Conservation (phyloP, 2,797 vertebrate species). For the Odontamblyopus rebecca region DNA sequence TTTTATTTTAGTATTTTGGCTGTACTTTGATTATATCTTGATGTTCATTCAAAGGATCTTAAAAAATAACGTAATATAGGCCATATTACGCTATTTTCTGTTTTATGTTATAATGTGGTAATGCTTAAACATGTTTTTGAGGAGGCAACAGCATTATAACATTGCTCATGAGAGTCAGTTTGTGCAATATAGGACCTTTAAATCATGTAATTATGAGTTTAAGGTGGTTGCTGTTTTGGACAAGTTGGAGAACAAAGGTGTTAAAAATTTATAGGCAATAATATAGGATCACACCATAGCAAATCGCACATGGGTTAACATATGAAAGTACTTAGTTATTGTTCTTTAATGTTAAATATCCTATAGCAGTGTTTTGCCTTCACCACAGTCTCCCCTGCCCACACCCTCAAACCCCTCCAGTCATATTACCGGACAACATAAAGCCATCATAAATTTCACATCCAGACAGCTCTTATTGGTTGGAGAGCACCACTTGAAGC, state of each 20-base stretch:
- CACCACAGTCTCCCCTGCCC: constrained; percentile 16
- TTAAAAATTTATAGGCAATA: not conserved
- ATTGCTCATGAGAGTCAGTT: too few species aligned
- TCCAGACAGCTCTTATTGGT: constrained; percentile 50
- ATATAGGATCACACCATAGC: not conserved
- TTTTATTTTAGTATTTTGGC: too few species aligned
- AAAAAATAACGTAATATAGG: too few species aligned
- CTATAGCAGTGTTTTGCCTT: not conserved
- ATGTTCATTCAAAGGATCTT: too few species aligned
- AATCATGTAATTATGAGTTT: too few species aligned
- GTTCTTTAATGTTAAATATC: not conserved
- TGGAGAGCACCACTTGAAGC: constrained; percentile 24
- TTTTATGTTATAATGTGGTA: too few species aligned
- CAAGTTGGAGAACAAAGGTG: not conserved
- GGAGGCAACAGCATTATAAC: too few species aligned
- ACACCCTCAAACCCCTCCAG: constrained; percentile 16
- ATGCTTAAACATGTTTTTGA: too few species aligned
- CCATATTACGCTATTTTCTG: too few species aligned
- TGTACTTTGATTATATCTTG: too few species aligned
- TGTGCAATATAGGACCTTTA: too few species aligned
- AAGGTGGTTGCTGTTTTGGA: too few species aligned
- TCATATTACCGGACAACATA: constrained; percentile 34
- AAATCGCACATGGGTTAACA: not conserved
- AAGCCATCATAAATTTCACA: constrained; percentile 59
- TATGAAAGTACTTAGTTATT: not conserved